phyloP scores from a whole-genome alignment of 2,113 vertebrate genomes.

The Pseudopodoces humilis region DNA sequence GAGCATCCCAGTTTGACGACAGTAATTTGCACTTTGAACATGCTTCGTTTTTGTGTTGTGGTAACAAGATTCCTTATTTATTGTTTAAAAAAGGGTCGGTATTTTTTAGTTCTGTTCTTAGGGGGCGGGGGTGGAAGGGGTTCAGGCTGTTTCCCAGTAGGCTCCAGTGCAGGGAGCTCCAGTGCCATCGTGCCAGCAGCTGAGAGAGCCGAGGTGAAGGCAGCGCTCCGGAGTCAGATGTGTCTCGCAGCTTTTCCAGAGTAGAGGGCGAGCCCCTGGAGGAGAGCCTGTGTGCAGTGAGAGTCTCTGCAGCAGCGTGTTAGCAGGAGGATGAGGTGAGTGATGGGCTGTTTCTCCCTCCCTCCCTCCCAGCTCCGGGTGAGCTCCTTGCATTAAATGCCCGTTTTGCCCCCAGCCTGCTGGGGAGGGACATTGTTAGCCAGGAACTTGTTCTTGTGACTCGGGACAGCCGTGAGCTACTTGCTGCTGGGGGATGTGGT shows the following conservation, averaged over 20 bases:
- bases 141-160: constrained; percentile 54
- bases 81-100: constrained; percentile 73
- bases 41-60: constrained; percentile 80
- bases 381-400: background rate
- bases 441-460: background rate
- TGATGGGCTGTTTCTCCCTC: constrained; percentile 7
- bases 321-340: constrained; percentile 52
- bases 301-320: constrained; percentile 39
- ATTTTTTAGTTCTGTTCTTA: constrained; percentile 70
- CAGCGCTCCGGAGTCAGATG: constrained; percentile 24
- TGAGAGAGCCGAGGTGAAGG: constrained; percentile 18
- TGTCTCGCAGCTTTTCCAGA: constrained; percentile 15
- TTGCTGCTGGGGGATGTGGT: background rate
- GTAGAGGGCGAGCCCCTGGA: constrained; percentile 41
- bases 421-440: background rate
- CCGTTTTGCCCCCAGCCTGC: background rate
- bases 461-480: background rate
- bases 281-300: constrained; percentile 21
- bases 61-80: constrained; percentile 83
- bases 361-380: background rate
- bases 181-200: constrained; percentile 25
- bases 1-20: constrained; percentile 76
- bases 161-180: constrained; percentile 51
- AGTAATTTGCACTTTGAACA: constrained; percentile 84
- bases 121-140: constrained; percentile 41